Base-by-base conservation (phyloP, 2,113 vertebrate genomes). In the Calonectris borealis region DNA sequence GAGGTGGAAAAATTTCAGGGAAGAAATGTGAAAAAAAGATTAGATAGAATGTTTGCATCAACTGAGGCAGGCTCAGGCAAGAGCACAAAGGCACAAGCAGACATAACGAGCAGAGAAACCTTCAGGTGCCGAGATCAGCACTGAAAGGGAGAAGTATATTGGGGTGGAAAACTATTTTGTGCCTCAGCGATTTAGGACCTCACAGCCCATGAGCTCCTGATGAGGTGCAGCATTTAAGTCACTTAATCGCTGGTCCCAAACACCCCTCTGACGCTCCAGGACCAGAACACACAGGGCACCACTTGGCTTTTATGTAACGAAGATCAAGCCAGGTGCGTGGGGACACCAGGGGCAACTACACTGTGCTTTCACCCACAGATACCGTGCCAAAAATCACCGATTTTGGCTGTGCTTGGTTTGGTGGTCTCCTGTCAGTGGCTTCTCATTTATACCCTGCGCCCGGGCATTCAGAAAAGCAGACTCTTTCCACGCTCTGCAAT, bases 1-100 rank as follows among this genome's bases (percentile, higher is more conserved):
- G 87, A 91, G 91, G 81, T 85, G 84, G 82, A 77, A 91, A 90
- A 80, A 79, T 27, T 46, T n/a, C 48, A 79, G 75, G 38, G 68
- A 85, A 91, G 65, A 83, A 89, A 83, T 34, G 44, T 3, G 40
- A 44, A 93, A 65, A 15, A 38, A 64, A 76, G 54, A 77, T 78
- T 92, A 76, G 69, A 76, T 78, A 70, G 52, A 93, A 75, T 38
- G 81, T 68, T 64, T 96, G 48, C 71, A 91, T 62, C 46, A 29
- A 61, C 18, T 5, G 66, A 84, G 57, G 52, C 61, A 79, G 83
- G 52, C 83, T 79, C 49, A 72, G 54, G 62, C 84, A 69, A 69
- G 40, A 22, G 58, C 48, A 88, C 57, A 75, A 55, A 68, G 57
- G 58, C 68, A 88, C 40, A 31, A 31, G 44, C 24, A 85, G 32